Conservation (phyloP, 2,797 vertebrate genomes). For the Eulemur rubriventer region DNA sequence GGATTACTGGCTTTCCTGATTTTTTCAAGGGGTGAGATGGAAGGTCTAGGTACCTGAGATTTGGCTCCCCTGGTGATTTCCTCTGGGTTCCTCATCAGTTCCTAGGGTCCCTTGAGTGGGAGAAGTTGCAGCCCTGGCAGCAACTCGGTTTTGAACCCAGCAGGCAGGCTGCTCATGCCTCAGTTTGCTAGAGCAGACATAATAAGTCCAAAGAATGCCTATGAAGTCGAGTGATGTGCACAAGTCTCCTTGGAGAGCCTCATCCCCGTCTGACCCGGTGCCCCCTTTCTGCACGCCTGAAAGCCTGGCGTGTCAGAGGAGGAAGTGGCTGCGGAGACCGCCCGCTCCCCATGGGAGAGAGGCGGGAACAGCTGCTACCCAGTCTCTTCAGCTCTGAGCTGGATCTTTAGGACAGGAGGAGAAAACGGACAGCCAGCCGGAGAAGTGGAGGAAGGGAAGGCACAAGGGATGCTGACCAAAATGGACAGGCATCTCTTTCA, state of each 20-base stretch:
- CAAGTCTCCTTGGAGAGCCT: background rate
- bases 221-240: background rate
- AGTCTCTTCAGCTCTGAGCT: background rate
- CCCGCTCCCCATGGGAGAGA: background rate
- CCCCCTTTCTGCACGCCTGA: background rate
- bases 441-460: background rate
- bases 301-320: slow-evolving; percentile 3
- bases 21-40: background rate
- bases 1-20: background rate
- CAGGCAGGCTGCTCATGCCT: background rate
- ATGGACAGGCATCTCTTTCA: background rate
- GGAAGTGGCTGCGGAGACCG: background rate
- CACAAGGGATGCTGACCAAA: background rate
- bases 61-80: background rate
- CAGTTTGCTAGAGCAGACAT: background rate
- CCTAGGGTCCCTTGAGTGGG: background rate
- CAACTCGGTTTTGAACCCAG: background rate
- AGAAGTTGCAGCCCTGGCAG: background rate
- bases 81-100: background rate
- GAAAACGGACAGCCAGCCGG: background rate
- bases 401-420: background rate
- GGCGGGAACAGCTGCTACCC: background rate
- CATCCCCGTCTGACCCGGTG: background rate
- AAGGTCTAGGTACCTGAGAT: background rate
- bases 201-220: background rate